Evolutionary conservation across 2,888 invertebrate genomes (phyloP), one percentile per base, ranked within the genome.

Genomic region (Dysmachus trigonus): DNA sequence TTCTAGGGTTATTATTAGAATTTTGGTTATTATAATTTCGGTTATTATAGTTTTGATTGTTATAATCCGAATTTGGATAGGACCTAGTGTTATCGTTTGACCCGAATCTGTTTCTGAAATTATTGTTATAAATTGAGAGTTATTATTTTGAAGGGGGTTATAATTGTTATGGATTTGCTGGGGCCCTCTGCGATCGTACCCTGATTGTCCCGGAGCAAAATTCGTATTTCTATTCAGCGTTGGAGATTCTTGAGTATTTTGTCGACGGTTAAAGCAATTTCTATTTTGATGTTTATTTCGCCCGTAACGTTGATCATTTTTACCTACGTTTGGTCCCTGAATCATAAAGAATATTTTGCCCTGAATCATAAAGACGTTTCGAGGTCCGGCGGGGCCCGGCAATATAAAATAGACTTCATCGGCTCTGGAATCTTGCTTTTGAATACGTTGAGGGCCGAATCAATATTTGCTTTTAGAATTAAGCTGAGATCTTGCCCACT

Each of bases 341-440:
- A 30, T 81, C 81, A 8, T 81, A 51, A 0, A 81, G 5, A 2
- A n/a, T n/a, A n/a, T n/a, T n/a, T n/a, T 33, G 53, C n/a, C 18
- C 31, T 15, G 30, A 53, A 30, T 81, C 81, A 8, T 81, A 51
- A 0, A 81, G 5, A 2, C 1, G 35, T 27, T 51, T 76, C 85
- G 13, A 85, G 13, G 1, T n/a, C 47, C 4, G 22, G 3, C 2
- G 85, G 76, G 5, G 73, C 51, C 47, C 85, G 41, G 73, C 85
- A 85, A 47, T 30, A 18, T 1, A 85, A n/a, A 18, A 76, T 38
- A 15, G 74, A 47, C 13, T 71, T 62, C 74, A 85, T 85, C 18
- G 85, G 85, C 22, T 85, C 85, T 10, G 62, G 76, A 8, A 77
- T 27, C 41, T 53, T 85, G 8, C 31, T 85, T 77, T 77, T 85